A percentile compares a stretch with the other conserved stretches of the same genome.
phyloP scores from a whole-genome alignment of 2,888 invertebrate genomes.

The Drosophila infuscata region DNA sequence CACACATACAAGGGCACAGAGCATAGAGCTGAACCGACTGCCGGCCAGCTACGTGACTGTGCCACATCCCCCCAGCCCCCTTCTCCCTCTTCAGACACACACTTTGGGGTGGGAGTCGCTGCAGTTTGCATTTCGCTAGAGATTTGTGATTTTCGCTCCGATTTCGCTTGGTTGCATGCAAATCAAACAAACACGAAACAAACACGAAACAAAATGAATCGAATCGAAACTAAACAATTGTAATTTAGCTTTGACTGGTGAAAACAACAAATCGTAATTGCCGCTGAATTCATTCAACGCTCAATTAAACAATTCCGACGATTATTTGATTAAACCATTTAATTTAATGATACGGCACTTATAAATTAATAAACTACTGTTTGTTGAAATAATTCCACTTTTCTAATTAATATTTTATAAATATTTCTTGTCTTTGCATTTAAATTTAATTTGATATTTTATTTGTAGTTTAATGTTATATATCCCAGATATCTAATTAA shows the following conservation, averaged over 20 bases:
- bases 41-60: constrained; percentile 43
- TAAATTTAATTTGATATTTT: neutral
- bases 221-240: constrained; percentile 37
- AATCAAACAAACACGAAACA: constrained; percentile 39
- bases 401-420: neutral
- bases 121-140: constrained; percentile 10
- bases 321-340: constrained; percentile 13
- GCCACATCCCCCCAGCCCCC: neutral
- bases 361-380: neutral
- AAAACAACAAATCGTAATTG: constrained; percentile 63
- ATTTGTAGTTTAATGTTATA: too few species aligned
- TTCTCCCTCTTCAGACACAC: neutral
- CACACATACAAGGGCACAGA: constrained; percentile 41
- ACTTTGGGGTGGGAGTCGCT: neutral
- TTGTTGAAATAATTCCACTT: neutral
- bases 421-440: neutral
- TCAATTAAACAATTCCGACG: constrained; percentile 58
- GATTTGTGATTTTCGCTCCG: constrained; percentile 44
- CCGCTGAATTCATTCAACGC: constrained; percentile 41
- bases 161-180: constrained; percentile 52
- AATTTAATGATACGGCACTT: constrained; percentile 14
- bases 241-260: constrained; percentile 40
- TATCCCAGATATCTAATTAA: neutral
- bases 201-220: constrained; percentile 35
- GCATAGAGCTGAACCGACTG: constrained; percentile 3